Evolutionary conservation across 2,797 vertebrate genomes (phyloP).

Genomic region (Orientallactaga sibirica): DNA sequence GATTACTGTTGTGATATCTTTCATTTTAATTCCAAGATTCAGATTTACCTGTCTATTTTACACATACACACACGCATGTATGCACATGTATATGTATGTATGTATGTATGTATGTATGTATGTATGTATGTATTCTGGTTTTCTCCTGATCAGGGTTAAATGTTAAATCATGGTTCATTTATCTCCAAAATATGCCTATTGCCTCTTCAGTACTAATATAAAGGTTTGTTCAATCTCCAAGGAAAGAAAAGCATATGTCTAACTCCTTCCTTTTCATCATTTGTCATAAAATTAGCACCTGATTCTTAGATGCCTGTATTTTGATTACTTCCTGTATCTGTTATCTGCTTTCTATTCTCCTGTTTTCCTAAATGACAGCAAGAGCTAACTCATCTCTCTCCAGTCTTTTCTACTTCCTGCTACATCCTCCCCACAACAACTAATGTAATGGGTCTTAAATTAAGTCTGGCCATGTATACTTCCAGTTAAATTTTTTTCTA

Average conservation of each 20-base stretch:
- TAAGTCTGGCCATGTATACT: background rate
- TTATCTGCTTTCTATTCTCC: slow-evolving; percentile 13
- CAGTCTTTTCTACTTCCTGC: background rate
- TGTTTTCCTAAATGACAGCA: slow-evolving; percentile 3
- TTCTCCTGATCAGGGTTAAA: slow-evolving; percentile 8
- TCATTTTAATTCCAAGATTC: slow-evolving; percentile 6
- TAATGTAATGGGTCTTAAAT: slow-evolving; percentile 17
- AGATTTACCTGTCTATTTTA: background rate
- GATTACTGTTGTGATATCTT: background rate
- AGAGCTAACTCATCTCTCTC: background rate
- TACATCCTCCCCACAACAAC: background rate
- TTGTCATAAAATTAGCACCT: background rate
- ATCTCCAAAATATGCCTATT: background rate
- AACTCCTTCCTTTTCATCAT: background rate
- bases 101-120: too few species aligned
- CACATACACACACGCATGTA: too few species aligned
- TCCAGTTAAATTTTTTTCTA: background rate
- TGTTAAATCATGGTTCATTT: background rate
- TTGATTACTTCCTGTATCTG: background rate
- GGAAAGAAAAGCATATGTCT: background rate
- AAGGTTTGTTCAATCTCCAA: slow-evolving; percentile 10
- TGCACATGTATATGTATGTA: background rate
- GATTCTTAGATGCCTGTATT: background rate
- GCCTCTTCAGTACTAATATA: background rate
- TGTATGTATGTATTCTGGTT: background rate